Evolutionary conservation across 2,888 invertebrate genomes (phyloP).

Genomic region (Trachelus iudaicus): DNA sequence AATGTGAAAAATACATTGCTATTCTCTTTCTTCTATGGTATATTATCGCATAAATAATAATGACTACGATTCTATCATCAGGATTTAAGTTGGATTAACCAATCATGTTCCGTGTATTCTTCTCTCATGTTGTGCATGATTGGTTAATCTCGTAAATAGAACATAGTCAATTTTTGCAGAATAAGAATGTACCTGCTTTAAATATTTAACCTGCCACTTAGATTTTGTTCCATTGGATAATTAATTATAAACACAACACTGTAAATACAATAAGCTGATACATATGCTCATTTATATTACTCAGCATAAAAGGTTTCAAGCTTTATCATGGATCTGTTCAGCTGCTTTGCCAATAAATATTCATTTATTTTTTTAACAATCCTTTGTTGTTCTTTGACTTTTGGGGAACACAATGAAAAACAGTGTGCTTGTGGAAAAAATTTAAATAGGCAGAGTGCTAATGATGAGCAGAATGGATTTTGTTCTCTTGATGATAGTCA

Average conservation of each 20-base stretch:
- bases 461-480: constrained; percentile 2
- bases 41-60: neutral
- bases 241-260: neutral
- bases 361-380: neutral
- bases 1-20: neutral
- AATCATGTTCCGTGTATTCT: too few relatives aligned
- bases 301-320: neutral
- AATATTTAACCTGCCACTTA: neutral
- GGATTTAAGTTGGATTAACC: too few relatives aligned
- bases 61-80: too few relatives aligned
- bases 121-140: too few relatives aligned
- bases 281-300: neutral
- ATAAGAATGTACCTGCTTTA: neutral
- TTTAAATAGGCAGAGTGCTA: constrained; percentile 27
- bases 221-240: neutral
- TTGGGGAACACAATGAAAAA: neutral
- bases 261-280: neutral
- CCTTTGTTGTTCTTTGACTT: neutral
- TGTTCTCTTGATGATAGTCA: constrained; percentile 11
- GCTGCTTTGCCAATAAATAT: neutral
- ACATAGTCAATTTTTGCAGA: too few relatives aligned
- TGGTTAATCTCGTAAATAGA: too few relatives aligned
- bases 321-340: neutral
- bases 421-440: constrained; percentile 34
- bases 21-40: neutral